Evolutionary conservation across 2,797 vertebrate species (phyloP).

Genomic region (Phoeniculus purpureus): DNA sequence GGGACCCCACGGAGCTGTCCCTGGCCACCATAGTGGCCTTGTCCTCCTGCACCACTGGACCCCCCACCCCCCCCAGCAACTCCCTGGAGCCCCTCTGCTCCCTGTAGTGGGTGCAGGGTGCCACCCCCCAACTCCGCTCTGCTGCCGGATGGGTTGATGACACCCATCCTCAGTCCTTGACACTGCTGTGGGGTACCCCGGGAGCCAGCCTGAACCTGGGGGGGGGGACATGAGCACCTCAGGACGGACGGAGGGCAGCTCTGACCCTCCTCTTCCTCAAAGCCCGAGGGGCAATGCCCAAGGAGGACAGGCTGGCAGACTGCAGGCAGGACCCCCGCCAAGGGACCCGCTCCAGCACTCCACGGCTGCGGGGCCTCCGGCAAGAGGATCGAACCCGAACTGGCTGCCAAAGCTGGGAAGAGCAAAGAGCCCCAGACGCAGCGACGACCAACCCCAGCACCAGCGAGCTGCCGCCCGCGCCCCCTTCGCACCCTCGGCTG

Average conservation of each 20-base stretch:
- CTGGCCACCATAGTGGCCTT: accelerated
- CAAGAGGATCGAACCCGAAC: not conserved
- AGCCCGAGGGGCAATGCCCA: not conserved
- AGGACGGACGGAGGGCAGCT: not conserved
- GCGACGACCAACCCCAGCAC: not conserved
- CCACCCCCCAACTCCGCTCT: not conserved
- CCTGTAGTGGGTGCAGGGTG: not conserved
- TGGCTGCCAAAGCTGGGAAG: not conserved
- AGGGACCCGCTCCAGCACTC: not conserved
- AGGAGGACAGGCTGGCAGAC: not conserved
- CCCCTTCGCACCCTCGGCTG: not conserved
- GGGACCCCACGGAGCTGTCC: not conserved
- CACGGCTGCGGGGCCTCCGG: not conserved
- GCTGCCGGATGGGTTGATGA: not conserved
- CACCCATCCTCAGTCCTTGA: accelerated
- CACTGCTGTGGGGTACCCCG: accelerated
- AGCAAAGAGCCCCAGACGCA: accelerated
- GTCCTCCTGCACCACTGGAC: not conserved
- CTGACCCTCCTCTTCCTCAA: not conserved
- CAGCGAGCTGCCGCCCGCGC: not conserved
- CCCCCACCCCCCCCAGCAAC: accelerated
- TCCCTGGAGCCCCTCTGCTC: not conserved
- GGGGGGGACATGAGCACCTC: not conserved
- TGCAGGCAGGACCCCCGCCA: accelerated
- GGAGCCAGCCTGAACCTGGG: not conserved